Evolutionary conservation across 2,113 vertebrate species (phyloP).

Genomic region (Rhinichthys klamathensis): DNA sequence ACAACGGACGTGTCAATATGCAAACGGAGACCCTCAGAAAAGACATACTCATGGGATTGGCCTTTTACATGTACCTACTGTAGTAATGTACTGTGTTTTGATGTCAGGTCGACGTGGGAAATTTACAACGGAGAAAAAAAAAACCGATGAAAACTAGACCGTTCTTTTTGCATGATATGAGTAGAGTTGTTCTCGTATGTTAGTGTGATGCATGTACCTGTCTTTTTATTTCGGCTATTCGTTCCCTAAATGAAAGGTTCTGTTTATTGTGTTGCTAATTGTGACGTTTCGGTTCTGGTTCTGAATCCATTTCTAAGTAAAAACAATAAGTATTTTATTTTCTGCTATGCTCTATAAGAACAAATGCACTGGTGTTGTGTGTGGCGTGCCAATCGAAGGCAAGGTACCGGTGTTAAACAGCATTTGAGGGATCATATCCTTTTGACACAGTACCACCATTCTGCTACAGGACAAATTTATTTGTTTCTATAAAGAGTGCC

Average conservation of each 20-base stretch:
- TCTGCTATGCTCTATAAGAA: conserved; percentile 80
- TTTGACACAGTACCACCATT: conserved; percentile 45
- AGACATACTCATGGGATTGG: conserved; percentile 80
- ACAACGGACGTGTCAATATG: conserved; percentile 77
- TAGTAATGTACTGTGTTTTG: conserved; percentile 83
- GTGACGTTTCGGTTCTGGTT: conserved; percentile 48
- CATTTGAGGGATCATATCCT: conserved; percentile 85
- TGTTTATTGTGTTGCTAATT: conserved; percentile 78
- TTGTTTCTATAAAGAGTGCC: conserved; percentile 73
- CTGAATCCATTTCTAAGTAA: conserved; percentile 64
- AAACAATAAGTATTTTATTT: conserved; percentile 68
- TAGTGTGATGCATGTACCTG: conserved; percentile 85
- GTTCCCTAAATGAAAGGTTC: conserved; percentile 67
- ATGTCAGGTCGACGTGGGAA: conserved; percentile 82
- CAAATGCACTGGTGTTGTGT: conserved; percentile 81
- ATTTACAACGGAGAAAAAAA: conserved; percentile 69
- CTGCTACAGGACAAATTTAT: conserved; percentile 42
- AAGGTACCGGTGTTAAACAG: conserved; percentile 81
- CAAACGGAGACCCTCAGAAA: conserved; percentile 70
- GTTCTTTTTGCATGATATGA: conserved; percentile 86
- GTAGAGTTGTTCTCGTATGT: conserved; percentile 85
- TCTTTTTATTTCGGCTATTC: conserved; percentile 75
- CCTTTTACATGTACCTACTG: conserved; percentile 85
- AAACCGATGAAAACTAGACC: conserved; percentile 72
- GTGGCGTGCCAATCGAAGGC: conserved; percentile 79